phyloP scores from a whole-genome alignment of 2,113 vertebrate species.

The Speoplatyrhinus poulsoni region DNA sequence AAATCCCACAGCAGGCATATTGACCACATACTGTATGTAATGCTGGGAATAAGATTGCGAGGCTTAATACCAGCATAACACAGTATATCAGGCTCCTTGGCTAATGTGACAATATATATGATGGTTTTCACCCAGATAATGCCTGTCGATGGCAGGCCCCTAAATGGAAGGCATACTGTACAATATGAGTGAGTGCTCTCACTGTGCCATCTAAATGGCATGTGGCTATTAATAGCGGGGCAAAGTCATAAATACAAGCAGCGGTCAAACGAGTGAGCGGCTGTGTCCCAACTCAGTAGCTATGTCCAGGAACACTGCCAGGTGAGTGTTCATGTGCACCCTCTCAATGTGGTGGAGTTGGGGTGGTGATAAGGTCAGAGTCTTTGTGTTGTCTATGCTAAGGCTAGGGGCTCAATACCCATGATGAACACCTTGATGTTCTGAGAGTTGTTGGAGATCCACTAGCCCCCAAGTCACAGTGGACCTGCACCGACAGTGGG shows the following conservation, averaged over 20 bases:
- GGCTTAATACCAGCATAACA: too few relatives aligned
- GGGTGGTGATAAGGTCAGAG: background rate
- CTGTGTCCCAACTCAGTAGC: conserved; percentile 41
- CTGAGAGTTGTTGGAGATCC: conserved; percentile 20
- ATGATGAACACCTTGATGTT: conserved; percentile 30
- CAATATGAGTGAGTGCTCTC: background rate
- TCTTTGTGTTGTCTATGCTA: conserved; percentile 7
- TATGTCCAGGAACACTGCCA: conserved; percentile 6
- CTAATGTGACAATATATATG: too few relatives aligned
- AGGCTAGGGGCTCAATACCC: background rate
- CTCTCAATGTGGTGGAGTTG: background rate
- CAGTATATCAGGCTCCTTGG: too few relatives aligned
- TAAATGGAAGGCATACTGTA: background rate
- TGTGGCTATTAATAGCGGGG: conserved; percentile 65
- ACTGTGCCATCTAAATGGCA: conserved; percentile 24
- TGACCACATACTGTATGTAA: background rate
- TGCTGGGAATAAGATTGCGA: too few relatives aligned
- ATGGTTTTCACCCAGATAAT: conserved; percentile 9
- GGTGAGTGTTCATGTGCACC: conserved; percentile 24
- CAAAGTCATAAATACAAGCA: conserved; percentile 54
- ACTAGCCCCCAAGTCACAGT: background rate
- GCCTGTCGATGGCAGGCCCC: background rate
- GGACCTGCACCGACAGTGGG: background rate
- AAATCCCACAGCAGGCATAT: conserved; percentile 16
- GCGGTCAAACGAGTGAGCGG: conserved; percentile 63